phyloP scores from a whole-genome alignment of 2,888 invertebrate genomes.

The Cheilosia grossa region DNA sequence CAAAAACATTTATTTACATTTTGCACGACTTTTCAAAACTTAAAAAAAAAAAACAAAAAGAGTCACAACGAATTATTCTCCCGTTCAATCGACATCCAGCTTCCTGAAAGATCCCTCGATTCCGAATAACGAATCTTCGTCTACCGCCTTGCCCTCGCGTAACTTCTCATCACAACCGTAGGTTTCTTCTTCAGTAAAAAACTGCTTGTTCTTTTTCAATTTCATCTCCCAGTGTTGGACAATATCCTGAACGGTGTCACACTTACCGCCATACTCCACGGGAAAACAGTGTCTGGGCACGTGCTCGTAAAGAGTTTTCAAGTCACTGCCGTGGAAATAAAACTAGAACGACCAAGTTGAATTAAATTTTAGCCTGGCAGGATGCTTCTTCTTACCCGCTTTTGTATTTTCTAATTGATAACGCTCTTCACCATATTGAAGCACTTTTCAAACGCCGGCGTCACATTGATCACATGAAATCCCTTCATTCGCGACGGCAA shows the following conservation, averaged over 20 bases:
- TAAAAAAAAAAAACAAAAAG: too few species aligned
- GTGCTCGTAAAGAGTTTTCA: slow-evolving; percentile 85
- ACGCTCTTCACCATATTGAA: slow-evolving; percentile 85
- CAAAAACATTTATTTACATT: too few species aligned
- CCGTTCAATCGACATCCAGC: slow-evolving; percentile 74
- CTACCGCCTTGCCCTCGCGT: slow-evolving; percentile 31
- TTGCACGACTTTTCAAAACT: too few species aligned
- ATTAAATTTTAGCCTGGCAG: background rate
- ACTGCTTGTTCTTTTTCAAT: slow-evolving; percentile 54
- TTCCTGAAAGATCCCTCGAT: slow-evolving; percentile 76
- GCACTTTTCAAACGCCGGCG: slow-evolving; percentile 85
- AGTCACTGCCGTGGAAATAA: slow-evolving; percentile 84
- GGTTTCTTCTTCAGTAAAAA: slow-evolving; percentile 62
- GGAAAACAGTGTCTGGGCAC: slow-evolving; percentile 86
- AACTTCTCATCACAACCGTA: slow-evolving; percentile 71
- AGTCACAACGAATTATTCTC: background rate
- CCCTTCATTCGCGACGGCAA: slow-evolving; percentile 85
- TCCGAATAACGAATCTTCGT: slow-evolving; percentile 66
- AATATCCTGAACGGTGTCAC: slow-evolving; percentile 45
- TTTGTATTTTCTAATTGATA: slow-evolving; percentile 85
- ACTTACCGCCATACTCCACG: slow-evolving; percentile 86
- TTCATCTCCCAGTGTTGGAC: slow-evolving; percentile 49
- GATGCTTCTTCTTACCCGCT: slow-evolving; percentile 82
- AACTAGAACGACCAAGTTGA: slow-evolving; percentile 81
- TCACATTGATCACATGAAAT: slow-evolving; percentile 85